Conservation (phyloP, 2,888 invertebrate species). For the Muscina levida region DNA sequence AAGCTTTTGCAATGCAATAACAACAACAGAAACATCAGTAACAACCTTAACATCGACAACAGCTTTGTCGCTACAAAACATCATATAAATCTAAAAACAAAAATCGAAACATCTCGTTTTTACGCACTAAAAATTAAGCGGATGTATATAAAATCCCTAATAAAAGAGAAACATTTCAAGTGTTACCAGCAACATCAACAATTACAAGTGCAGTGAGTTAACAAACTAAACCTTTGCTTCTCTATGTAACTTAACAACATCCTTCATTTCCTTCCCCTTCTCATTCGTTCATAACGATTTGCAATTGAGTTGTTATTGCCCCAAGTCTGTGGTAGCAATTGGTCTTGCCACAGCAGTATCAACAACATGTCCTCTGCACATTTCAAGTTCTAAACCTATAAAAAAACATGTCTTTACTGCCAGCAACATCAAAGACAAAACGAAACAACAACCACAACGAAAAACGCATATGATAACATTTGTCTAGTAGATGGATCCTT, state of each 20-base stretch:
- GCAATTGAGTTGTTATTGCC: constrained; percentile 25
- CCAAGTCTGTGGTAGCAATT: neutral
- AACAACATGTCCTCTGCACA: constrained; percentile 37
- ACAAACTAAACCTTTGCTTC: neutral
- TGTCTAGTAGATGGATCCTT: neutral
- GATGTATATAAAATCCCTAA: too few relatives aligned
- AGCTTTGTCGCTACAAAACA: too few relatives aligned
- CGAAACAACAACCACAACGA: neutral
- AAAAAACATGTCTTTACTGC: neutral
- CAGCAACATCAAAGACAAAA: neutral
- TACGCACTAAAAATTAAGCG: too few relatives aligned
- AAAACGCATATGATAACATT: constrained; percentile 3
- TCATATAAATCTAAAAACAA: too few relatives aligned
- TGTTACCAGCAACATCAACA: neutral
- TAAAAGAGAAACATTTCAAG: too few relatives aligned
- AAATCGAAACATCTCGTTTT: too few relatives aligned
- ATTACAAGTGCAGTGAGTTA: constrained; percentile 24
- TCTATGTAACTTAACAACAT: neutral
- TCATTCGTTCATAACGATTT: neutral
- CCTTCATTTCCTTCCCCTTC: neutral
- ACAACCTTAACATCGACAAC: too few relatives aligned
- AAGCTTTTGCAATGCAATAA: too few relatives aligned
- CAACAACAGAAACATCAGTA: too few relatives aligned
- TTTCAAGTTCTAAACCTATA: constrained; percentile 58
- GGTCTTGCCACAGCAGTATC: constrained; percentile 12